Base-by-base conservation (phyloP, 1,140 invertebrate species). In the Prorops nasuta region DNA sequence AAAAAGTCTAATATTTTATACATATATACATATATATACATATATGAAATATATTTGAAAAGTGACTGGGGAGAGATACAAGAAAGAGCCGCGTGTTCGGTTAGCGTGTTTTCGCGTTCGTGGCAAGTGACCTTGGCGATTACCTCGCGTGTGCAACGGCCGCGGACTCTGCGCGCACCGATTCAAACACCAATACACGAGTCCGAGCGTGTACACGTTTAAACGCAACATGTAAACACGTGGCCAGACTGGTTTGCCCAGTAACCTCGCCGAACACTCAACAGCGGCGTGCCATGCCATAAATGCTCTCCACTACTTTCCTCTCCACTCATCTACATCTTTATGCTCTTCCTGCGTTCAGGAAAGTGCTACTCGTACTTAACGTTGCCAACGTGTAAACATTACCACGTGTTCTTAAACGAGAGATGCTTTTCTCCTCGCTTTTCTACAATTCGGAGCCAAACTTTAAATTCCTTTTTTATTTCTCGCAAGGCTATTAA, bases 241-340 rank as follows among this genome's bases (percentile, higher is more conserved):
- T 41, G 41, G 21, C 41, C 44, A 67, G 67, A 64, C 64, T 66
- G 63, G 66, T 63, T 69, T 59, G 69, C 66, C 66, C 62, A 69
- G 66, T 69, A 69, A 72, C 69, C 67, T 67, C 60, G 58, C 55
- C 37, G 49, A 49, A 49, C 34, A 56, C n/a, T n/a, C n/a, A n/a
- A n/a, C n/a, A n/a, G n/a, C n/a, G n/a, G n/a, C n/a, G n/a, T n/a
- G n/a, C n/a, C n/a, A n/a, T n/a, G n/a, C n/a, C n/a, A n/a, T n/a
- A n/a, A n/a, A n/a, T n/a, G n/a, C 32, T 34, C 8, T 42, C 22
- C 34, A 36, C 48, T 49, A 24, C 46, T 50, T 39, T 8, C 32
- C 38, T 22, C 7, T 31, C 39, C 41, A 24, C 20, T 24, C 44
- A 20, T 41, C 34, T 53, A 47, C 32, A 50, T 57, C 44, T 57